Conservation (phyloP, 2,113 vertebrate genomes). For the Acanthisitta chloris region DNA sequence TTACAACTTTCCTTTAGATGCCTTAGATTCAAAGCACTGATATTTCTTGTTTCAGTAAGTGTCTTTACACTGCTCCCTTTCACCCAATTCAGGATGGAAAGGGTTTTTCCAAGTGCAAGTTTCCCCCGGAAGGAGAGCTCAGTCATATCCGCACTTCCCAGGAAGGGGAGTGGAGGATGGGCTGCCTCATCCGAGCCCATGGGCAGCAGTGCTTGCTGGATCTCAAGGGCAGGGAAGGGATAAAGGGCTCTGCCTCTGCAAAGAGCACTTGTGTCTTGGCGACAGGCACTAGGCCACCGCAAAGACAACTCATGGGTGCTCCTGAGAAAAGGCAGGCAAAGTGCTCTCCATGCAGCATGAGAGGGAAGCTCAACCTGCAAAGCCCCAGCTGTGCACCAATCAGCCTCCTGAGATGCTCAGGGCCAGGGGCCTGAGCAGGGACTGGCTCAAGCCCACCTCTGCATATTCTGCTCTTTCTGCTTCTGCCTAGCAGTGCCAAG, state of each 20-base stretch:
- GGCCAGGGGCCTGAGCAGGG: not conserved
- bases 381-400: not conserved
- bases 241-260: not conserved
- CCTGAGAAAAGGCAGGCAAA: not conserved
- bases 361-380: not conserved
- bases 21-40: not conserved
- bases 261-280: not conserved
- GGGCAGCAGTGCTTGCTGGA: not conserved
- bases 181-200: not conserved
- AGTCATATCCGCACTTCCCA: fast-evolving
- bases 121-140: not conserved
- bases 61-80: not conserved
- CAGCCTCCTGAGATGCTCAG: not conserved
- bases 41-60: not conserved
- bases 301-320: not conserved
- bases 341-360: fast-evolving
- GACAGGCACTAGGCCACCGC: not conserved
- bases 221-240: not conserved
- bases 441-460: not conserved
- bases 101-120: not conserved
- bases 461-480: not conserved
- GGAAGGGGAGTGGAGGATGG: not conserved
- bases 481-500: not conserved
- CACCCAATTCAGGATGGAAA: not conserved
- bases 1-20: not conserved